phyloP scores from a whole-genome alignment of 2,888 invertebrate species.

The Agriopis aurantiaria region DNA sequence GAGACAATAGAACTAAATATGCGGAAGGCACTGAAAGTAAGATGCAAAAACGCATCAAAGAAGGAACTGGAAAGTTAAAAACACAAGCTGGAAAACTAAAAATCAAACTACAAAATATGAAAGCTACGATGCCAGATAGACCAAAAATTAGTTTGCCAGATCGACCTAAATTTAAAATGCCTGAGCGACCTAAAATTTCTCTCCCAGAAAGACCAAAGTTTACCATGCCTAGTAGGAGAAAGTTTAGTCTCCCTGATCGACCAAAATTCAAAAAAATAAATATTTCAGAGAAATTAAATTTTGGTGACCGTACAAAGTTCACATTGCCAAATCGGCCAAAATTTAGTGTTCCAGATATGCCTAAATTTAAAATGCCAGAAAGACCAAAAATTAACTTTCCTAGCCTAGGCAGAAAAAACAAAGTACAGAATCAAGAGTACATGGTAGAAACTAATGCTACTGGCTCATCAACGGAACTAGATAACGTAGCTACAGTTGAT shows the following conservation, averaged over 20 bases:
- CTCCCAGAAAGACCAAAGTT: constrained; percentile 87
- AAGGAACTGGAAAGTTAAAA: constrained; percentile 90
- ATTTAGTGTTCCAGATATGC: constrained; percentile 83
- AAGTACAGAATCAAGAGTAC: constrained; percentile 57
- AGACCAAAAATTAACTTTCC: constrained; percentile 88
- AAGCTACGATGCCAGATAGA: constrained; percentile 84
- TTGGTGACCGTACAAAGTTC: constrained; percentile 87
- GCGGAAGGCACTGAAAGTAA: constrained; percentile 83
- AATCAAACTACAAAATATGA: constrained; percentile 88
- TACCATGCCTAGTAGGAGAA: constrained; percentile 86
- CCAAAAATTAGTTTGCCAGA: constrained; percentile 87
- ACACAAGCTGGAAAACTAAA: constrained; percentile 91
- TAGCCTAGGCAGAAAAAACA: constrained; percentile 83
- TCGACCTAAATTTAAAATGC: constrained; percentile 78
- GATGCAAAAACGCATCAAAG: constrained; percentile 89
- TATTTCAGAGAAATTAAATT: constrained; percentile 83
- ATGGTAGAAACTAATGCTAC: constrained; percentile 70
- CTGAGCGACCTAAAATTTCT: constrained; percentile 85
- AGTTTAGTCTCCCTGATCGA: constrained; percentile 88
- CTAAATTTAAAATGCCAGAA: constrained; percentile 87
- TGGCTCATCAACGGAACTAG: constrained; percentile 71
- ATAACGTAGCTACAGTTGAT: constrained; percentile 87
- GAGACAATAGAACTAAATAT: constrained; percentile 84
- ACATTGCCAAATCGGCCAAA: constrained; percentile 87
- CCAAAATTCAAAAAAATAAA: constrained; percentile 83